Percentiles rank a stretch among this genome's conserved stretches.
Evolutionary conservation across 2,797 vertebrate species (phyloP).

Genomic region (Coranthus polyacanthus): DNA sequence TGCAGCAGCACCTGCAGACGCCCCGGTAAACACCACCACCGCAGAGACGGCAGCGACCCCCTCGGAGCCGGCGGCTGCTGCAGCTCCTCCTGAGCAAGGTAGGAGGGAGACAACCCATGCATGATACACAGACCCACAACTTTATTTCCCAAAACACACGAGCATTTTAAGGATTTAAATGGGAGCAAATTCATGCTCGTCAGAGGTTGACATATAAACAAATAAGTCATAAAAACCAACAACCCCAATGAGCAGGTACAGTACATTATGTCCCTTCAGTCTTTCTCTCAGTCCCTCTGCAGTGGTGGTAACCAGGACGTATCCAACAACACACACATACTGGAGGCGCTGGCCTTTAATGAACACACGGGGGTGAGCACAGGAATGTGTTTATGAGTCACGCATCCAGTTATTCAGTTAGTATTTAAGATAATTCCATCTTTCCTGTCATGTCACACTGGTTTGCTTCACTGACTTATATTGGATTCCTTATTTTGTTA

Average conservation of each 20-base stretch:
- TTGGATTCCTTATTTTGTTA: background rate
- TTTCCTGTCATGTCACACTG: too few relatives aligned
- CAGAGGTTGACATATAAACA: too few relatives aligned
- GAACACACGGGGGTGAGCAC: slow-evolving; percentile 45
- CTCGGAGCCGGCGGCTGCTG: slow-evolving; percentile 16
- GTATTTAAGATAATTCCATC: slow-evolving; percentile 10
- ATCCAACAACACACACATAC: slow-evolving; percentile 68
- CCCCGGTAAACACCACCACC: slow-evolving; percentile 9
- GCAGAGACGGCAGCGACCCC: slow-evolving; percentile 4
- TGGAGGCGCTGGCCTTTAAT: slow-evolving; percentile 32
- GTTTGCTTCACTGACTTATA: background rate
- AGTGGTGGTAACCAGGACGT: slow-evolving; percentile 56
- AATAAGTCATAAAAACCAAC: too few relatives aligned
- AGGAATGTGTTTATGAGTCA: slow-evolving; percentile 52
- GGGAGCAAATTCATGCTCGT: too few relatives aligned
- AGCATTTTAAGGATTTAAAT: too few relatives aligned
- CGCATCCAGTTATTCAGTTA: slow-evolving; percentile 40
- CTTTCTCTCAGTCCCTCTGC: slow-evolving; percentile 39
- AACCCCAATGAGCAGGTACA: slow-evolving; percentile 11
- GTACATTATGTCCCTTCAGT: slow-evolving; percentile 44
- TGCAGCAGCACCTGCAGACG: slow-evolving; percentile 21
- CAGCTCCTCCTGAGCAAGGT: slow-evolving; percentile 66
- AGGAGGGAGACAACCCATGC: slow-evolving; percentile 5
- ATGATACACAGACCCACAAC: too few relatives aligned
- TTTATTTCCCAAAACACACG: too few relatives aligned